Evolutionary conservation across 1,140 invertebrate genomes (phyloP), one percentile per base, ranked within the genome.

Genomic region (Holcopasites calliopsidis): DNA sequence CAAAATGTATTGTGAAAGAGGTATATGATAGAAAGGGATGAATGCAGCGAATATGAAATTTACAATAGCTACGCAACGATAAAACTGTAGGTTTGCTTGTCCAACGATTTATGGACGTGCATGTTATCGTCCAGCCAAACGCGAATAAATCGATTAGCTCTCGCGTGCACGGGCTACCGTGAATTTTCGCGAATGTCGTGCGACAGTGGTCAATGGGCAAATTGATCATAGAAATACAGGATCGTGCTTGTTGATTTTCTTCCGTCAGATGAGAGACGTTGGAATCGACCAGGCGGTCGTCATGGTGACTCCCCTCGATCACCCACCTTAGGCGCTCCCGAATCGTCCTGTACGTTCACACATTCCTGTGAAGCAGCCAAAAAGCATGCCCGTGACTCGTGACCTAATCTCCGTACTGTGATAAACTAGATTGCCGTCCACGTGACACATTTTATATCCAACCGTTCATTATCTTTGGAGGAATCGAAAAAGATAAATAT

Each of bases 211-310:
- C 28, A 52, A 42, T 26, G n/a, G 35, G 6, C 26, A 54, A 55
- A 55, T 65, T 38, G 33, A 49, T 55, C 31, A 23, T 7, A 16
- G 11, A 26, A 26, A 5, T 57, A 21, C 26, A 57, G 23, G 31
- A 75, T 69, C 33, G 8, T 33, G 52, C 33, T 69, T 49, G 62
- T 74, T 57, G 42, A 75, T 58, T 57, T 75, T 75, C 52, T 42
- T 57, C 31, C 52, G 42, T 47, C 44, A 18, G 47, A 50, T 11
- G 52, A 57, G 54, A 68, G 64, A 75, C 76, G 69, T 49, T 62
- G 73, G 75, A 85, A 88, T 89, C 87, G 88, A 89, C 76, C 84
- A 62, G 88, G 85, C 87, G 82, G 88, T 89, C 77, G 82, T 76
- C 86, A 89, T 88, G 85, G 72, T 69, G 72, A 86, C 82, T 35